Evolutionary conservation across 37 sponge, comb jelly and placozoan species (phyloP), one percentile per base, ranked within the genome.

Genomic region (Corticium candelabrum): DNA sequence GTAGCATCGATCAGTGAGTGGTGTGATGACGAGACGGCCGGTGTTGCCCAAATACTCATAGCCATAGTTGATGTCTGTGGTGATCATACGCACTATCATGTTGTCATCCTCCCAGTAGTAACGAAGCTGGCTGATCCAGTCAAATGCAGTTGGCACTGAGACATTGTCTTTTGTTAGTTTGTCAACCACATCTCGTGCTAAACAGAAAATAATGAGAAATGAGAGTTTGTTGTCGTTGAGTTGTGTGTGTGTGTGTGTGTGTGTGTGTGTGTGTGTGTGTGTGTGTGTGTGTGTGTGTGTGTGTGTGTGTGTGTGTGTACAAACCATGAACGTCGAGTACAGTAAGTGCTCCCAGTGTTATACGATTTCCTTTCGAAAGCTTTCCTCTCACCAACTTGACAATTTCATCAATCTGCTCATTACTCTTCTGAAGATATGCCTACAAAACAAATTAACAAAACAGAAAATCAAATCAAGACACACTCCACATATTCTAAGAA

Each of bases 1-100:
- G 82, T 97, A 97, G 87, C 99, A 97, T 36, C 98, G 71, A 74
- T 96, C 98, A 74, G 98, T 93, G 31, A 96, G 86, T 3, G 98
- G 98, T 30, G 99, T 97, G 78, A 97, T 97, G 62, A 97, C 99
- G 73, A 97, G 86, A 33, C 99, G 76, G 3, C 94, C 94, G n/a
- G 93, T 87, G 86, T 97, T 97, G 21, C 99, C 94, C 33, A 94
- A 93, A 76, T 98, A 98, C 77, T 98, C 99, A 57, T 98, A 94
- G 2, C 99, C 99, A 77, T 98, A 98, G 37, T 84, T 86, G 3
- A 98, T 89, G 11, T 87, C 87, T 2, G 99, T 98, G 56, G 99
- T 98, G 68, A 98, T 98, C 99, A 98, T 98, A 21, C 87, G 78
- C 0, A 98, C 99, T 3, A 87, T 73, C 38, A 91, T 87, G 21